Base-by-base conservation (phyloP, 2,113 vertebrate genomes). In the Terrapene triunguis region DNA sequence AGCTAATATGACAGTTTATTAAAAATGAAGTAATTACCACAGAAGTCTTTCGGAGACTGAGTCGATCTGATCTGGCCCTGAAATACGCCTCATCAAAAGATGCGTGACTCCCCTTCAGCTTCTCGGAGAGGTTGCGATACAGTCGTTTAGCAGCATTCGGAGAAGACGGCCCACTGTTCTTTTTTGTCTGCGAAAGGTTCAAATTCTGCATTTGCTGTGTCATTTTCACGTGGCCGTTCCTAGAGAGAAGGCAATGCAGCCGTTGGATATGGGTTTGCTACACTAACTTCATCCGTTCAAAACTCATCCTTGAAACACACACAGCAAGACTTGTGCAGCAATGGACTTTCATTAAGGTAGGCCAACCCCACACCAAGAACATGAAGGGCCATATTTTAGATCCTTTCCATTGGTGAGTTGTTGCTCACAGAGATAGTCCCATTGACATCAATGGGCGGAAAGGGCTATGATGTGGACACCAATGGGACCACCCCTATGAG, bases 151-250 rank as follows among this genome's bases (percentile, higher is more conserved):
- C 99, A 1, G 99, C 99, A 35, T 89, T 99, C 38, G 99, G 99
- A 16, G 99, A 99, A 1, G 99, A 98, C 0, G 99, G 99, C 42
- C 99, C 90, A 0, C 98, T 98, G 88, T 98, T 98, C 97, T 99
- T 99, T 92, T 99, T 99, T 88, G 93, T 98, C 95, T 99, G 99
- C 27, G 98, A 98, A 92, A 99, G 98, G 94, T 99, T 99, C 35
- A 99, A 97, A 95, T 98, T 99, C 94, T 99, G 99, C 99, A 99
- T 99, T 97, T 99, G 99, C 98, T 99, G 99, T 4, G 99, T 99
- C 99, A 99, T 99, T 42, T 98, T 98, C 91, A 95, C 96, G 7
- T 96, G 62, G 84, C 96, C 93, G 74, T 94, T 98, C 98, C 99
- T 99, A 94, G n/a, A 80, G 87, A 89, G 80, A 69, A 93, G 89